Evolutionary conservation across 2,888 invertebrate species (phyloP), one percentile per base, ranked within the genome.

Genomic region (Eilema sororculum): DNA sequence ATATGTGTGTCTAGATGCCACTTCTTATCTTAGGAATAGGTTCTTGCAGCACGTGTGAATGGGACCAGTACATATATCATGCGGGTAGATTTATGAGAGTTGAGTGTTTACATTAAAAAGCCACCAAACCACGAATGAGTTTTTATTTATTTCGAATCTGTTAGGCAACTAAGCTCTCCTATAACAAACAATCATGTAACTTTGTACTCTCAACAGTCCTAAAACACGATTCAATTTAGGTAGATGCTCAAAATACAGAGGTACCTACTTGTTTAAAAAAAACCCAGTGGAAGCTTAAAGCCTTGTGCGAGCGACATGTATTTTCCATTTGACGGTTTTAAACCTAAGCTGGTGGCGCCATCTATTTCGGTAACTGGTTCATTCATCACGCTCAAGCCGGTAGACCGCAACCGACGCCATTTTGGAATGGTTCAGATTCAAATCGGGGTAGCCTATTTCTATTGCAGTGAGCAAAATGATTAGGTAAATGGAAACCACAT

Each of bases 241-340:
- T n/a, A n/a, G n/a, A n/a, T n/a, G n/a, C n/a, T n/a, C n/a, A n/a
- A n/a, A n/a, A n/a, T n/a, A n/a, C n/a, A n/a, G n/a, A n/a, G n/a
- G n/a, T n/a, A n/a, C n/a, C n/a, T n/a, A 70, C 80, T 69, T 73
- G 71, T 81, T 71, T 59, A 10, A 67, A 70, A 75, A 74, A 72
- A 71, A 66, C 61, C 9, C 24, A 60, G 24, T 56, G 30, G 12
- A 52, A 65, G 46, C 73, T 8, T 59, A 65, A 67, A 71, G 25
- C 58, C 70, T 46, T 30, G 67, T 68, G 76, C 58, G 64, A 56
- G 71, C 68, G 78, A 79, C 82, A 81, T 72, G 80, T 70, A 82
- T 83, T 84, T 84, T 78, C 80, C 80, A 84, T 83, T 84, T 74
- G 66, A 70, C 62, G 69, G 72, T 71, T 82, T 79, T 69, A 79